Evolutionary conservation across 2,888 invertebrate genomes (phyloP).

Genomic region (Leptinotarsa juncta): DNA sequence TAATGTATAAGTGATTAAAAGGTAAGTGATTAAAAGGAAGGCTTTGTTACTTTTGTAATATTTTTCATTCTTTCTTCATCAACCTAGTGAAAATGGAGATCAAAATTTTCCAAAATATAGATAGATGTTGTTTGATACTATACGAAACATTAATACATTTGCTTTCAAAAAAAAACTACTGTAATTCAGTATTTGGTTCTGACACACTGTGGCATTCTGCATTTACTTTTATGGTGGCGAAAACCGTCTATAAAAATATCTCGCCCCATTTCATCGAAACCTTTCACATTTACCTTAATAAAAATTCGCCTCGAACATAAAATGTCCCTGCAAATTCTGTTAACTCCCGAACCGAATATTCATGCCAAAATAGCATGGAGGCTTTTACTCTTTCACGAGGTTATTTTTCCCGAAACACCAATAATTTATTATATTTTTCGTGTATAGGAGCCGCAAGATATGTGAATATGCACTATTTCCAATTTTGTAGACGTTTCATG

Average conservation of each 20-base stretch:
- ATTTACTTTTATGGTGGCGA: not conserved
- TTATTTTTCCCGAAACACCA: slow-evolving; percentile 17
- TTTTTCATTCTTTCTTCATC: no score
- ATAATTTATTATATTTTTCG: slow-evolving; percentile 23
- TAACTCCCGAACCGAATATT: slow-evolving; percentile 31
- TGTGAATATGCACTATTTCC: not conserved
- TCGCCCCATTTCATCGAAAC: slow-evolving; percentile 21
- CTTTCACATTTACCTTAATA: slow-evolving; percentile 30
- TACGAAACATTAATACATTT: no score
- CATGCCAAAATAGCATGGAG: slow-evolving; percentile 21
- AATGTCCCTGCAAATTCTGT: slow-evolving; percentile 30
- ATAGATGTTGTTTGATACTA: no score
- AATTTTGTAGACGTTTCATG: not conserved
- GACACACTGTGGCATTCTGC: not conserved
- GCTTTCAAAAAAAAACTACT: no score
- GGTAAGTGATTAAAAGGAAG: no score
- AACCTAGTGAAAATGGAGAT: no score
- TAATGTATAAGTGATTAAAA: no score
- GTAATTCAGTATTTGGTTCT: not conserved
- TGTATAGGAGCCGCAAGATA: not conserved
- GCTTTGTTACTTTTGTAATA: no score
- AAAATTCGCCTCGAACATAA: slow-evolving; percentile 28
- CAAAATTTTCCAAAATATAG: no score
- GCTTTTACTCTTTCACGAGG: slow-evolving; percentile 25
- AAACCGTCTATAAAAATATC: slow-evolving; percentile 20